phyloP scores from a whole-genome alignment of 1,140 invertebrate species.

The Sogatella furcifera region DNA sequence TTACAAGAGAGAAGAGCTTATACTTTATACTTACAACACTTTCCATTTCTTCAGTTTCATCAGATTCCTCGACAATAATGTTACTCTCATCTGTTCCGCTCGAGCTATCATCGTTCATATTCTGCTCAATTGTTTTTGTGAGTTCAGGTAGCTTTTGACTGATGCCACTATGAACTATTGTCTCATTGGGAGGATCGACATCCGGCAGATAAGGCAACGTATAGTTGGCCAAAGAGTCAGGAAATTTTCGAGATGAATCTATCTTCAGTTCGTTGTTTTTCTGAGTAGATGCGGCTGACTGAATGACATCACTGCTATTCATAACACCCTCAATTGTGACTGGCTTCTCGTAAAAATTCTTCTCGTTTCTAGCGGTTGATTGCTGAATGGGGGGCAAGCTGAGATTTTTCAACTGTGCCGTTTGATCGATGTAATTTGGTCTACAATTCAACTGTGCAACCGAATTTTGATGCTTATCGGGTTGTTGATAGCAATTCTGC shows the following conservation, averaged over 20 bases:
- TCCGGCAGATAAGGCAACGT: neutral
- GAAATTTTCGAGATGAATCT: neutral
- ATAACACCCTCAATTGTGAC: neutral
- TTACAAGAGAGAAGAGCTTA: no score
- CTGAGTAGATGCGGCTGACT: neutral
- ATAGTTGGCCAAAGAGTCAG: neutral
- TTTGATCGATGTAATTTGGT: slow-evolving; percentile 3
- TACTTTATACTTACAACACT: slow-evolving; percentile 8
- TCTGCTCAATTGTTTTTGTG: neutral
- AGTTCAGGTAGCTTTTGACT: neutral
- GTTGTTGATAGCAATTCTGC: neutral
- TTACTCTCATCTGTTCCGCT: slow-evolving; percentile 13
- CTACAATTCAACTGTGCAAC: neutral
- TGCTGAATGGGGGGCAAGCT: neutral
- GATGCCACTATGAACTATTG: neutral
- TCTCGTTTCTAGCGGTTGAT: neutral
- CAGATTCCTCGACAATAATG: slow-evolving; percentile 16
- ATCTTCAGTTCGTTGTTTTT: neutral
- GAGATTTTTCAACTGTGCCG: neutral
- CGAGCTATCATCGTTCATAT: neutral
- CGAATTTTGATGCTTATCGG: neutral
- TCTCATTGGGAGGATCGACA: neutral
- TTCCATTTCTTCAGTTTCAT: slow-evolving; percentile 13
- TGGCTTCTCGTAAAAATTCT: neutral
- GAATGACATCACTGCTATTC: neutral